Base-by-base conservation (phyloP, 2,888 invertebrate genomes). In the Catotricha subobsoleta region DNA sequence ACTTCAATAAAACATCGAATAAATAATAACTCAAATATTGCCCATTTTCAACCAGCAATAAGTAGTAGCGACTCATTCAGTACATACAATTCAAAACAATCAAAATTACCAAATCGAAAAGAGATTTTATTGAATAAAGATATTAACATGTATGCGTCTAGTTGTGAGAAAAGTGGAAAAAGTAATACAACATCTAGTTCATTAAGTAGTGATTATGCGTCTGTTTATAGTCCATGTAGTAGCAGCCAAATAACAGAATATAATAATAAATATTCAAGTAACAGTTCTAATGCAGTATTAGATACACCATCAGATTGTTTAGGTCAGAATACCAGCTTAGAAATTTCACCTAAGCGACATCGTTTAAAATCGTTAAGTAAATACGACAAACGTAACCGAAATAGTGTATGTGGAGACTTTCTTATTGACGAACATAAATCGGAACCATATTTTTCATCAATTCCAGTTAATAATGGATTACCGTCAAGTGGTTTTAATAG, bases 151-250 rank as follows among this genome's bases (percentile, higher is more conserved):
- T 2, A 13, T 7, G 27, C 15, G 27, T 16, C 21, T 10, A 37
- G 21, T 19, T 21, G 40, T 36, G 44, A 44, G 51, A 45, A 55
- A 52, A 43, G 50, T 54, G 33, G 48, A 48, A 47, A 50, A 41
- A 43, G 47, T 50, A 43, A 48, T 37, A 48, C 46, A 44, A 40
- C 43, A 42, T 59, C 62, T 3, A 61, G 59, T 34, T 62, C 62
- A 3, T 42, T 61, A 39, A 62, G 62, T 48, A 62, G 60, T 39
- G 62, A 62, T 43, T 62, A 62, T 44, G 62, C 62, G 9, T 62
- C 62, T 1, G 62, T 62, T 1, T 62, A 60, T 36, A 61, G 61
- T 43, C 55, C 58, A 28, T 47, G 50, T 9, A 28, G 39, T 30
- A 19, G 15, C 4, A 4, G n/a, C n/a, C n/a, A n/a, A n/a, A 33